These are phyloP conservation scores for Tetraneura akinire DNA, from an alignment of 1,140 invertebrate genomes.

Conservation along the genomic window DNA sequence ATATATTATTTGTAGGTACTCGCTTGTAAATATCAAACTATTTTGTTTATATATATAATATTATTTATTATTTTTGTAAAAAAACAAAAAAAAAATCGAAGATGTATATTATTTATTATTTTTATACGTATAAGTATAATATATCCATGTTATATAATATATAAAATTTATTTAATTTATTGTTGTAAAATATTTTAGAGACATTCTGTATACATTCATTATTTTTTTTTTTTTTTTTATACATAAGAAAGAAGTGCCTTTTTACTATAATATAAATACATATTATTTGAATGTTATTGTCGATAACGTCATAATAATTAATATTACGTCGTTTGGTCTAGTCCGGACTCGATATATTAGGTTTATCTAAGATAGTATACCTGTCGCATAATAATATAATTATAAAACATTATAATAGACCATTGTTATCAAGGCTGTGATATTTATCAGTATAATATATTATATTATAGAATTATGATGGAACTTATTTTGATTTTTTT, in stretches of 20 bases:
- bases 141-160: background rate
- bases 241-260: slow-evolving; percentile 18
- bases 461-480: background rate
- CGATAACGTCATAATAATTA: background rate
- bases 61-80: slow-evolving; percentile 40
- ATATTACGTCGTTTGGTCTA: slow-evolving; percentile 42
- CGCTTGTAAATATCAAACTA: slow-evolving; percentile 15
- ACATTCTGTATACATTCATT: background rate
- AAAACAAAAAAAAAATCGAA: slow-evolving; percentile 13
- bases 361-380: background rate
- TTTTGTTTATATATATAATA: slow-evolving; percentile 17
- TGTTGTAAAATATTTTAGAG: slow-evolving; percentile 35
- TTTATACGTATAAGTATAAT: too few species aligned
- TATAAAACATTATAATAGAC: slow-evolving; percentile 21
- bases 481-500: background rate
- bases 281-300: background rate
- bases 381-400: background rate
- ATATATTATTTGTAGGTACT: background rate
- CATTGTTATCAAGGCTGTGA: slow-evolving; percentile 46
- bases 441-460: slow-evolving; percentile 17
- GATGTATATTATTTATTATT: slow-evolving; percentile 26
- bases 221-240: background rate
- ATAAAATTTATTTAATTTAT: slow-evolving; percentile 28
- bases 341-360: slow-evolving; percentile 25
- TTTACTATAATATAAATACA: slow-evolving; percentile 2